phyloP scores from a whole-genome alignment of 2,113 vertebrate genomes.

The Sebastes schlegelii region DNA sequence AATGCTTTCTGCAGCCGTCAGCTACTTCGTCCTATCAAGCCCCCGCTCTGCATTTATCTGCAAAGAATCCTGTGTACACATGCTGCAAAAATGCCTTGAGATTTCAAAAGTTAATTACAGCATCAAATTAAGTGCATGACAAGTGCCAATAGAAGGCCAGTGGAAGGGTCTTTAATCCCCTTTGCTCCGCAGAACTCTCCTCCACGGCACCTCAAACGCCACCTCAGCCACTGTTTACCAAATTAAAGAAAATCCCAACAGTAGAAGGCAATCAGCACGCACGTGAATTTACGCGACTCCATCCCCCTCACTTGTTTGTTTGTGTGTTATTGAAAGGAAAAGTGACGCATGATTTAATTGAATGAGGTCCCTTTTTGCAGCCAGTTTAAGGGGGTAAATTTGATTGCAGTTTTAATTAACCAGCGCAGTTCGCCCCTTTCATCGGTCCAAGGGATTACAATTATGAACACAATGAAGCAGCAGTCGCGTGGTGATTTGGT shows the following conservation, averaged over 20 bases:
- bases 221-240: conserved; percentile 74
- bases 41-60: conserved; percentile 62
- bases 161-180: conserved; percentile 76
- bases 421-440: conserved; percentile 80
- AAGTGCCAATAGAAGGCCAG: conserved; percentile 72
- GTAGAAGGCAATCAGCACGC: conserved; percentile 74
- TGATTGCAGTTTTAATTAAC: conserved; percentile 86
- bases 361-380: conserved; percentile 76
- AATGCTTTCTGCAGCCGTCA: conserved; percentile 53
- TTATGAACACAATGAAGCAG: conserved; percentile 80
- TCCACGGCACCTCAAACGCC: conserved; percentile 54
- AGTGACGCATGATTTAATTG: conserved; percentile 79
- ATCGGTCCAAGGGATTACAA: conserved; percentile 82
- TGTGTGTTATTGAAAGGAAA: conserved; percentile 74
- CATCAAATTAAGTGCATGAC: conserved; percentile 78
- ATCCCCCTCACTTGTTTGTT: conserved; percentile 73
- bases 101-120: conserved; percentile 82
- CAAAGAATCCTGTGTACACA: conserved; percentile 60
- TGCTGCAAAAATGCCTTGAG: conserved; percentile 61
- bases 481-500: conserved; percentile 71
- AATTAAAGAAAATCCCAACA: conserved; percentile 69
- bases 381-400: conserved; percentile 79
- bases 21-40: conserved; percentile 50
- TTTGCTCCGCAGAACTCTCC: conserved; percentile 53
- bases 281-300: conserved; percentile 67